Base-by-base conservation (phyloP, 2,888 invertebrate species). In the Torymus auratus region DNA sequence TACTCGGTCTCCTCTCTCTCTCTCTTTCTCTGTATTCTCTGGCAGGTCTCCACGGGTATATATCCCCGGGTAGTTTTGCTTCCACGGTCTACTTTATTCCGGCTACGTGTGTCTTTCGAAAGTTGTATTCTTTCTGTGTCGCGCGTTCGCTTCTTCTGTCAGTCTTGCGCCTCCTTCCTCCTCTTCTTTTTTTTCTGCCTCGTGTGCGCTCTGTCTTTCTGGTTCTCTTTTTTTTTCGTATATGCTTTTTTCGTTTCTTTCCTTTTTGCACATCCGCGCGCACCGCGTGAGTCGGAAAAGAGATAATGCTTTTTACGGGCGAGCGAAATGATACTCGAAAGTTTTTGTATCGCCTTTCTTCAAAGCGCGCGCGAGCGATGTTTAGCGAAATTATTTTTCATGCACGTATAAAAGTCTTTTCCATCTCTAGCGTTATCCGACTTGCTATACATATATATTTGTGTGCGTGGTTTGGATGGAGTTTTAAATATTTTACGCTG, bases 81-180 rank as follows among this genome's bases (percentile, higher is more conserved):
- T 77, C 67, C 52, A 50, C 62, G 65, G 60, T 72, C 53, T 74
- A 82, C 73, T 81, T 79, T 78, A 83, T 80, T 82, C 74, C 60
- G 81, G 81, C 80, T 83, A 83, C 83, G 81, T 81, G 84, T 83
- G 83, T 83, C 82, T 84, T 83, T 82, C 80, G 70, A 77, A 83
- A 83, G 70, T 82, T 78, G 82, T 80, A 80, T 83, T 83, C 80
- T 83, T 83, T 78, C 75, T 62, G 73, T 71, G 41, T 74, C 61
- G 60, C 41, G 41, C 41, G 41, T 69, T 68, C 58, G 15, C 62
- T 61, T 75, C 17, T 58, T 52, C 14, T n/a, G 7, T 11, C 65
- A 0, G 4, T 69, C 60, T 70, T 55, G 14, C 58, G 17, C 14
- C 15, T 50, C 11, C 80, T 83, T 75, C 75, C 80, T 77, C 77